These are phyloP conservation scores for Agrypnus murinus DNA, from an alignment of 2,888 invertebrate genomes.

Conservation along the genomic window DNA sequence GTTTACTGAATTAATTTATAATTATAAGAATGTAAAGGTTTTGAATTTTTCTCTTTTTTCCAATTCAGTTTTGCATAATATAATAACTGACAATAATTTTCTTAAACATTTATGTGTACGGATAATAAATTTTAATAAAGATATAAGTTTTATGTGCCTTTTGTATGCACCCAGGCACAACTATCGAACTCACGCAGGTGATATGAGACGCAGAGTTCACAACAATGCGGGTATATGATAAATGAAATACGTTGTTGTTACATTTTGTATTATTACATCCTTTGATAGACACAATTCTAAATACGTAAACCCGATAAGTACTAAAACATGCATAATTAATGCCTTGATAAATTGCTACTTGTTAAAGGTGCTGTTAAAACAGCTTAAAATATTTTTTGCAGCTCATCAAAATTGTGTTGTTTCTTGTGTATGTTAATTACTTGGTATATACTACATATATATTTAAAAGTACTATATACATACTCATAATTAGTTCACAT, in stretches of 20 bases:
- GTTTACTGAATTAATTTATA: conserved; percentile 31
- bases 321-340: conserved; percentile 42
- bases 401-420: too few species aligned
- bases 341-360: conserved; percentile 28
- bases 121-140: conserved; percentile 13
- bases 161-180: conserved; percentile 34
- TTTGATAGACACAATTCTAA: conserved; percentile 43
- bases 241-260: conserved; percentile 45
- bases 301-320: conserved; percentile 38
- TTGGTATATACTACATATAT: too few species aligned
- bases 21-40: too few species aligned
- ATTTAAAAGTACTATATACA: too few species aligned
- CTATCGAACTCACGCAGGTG: conserved; percentile 49
- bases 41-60: not conserved
- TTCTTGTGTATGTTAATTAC: too few species aligned
- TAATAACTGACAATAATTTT: not conserved
- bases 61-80: not conserved
- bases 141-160: conserved; percentile 27
- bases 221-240: conserved; percentile 48
- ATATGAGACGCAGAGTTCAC: conserved; percentile 33
- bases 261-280: conserved; percentile 42
- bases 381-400: too few species aligned
- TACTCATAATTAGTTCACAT: too few species aligned
- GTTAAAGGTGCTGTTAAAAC: too few species aligned
- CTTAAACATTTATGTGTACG: not conserved